Evolutionary conservation across 2,797 vertebrate species (phyloP).

Genomic region (Microtus obscurus): DNA sequence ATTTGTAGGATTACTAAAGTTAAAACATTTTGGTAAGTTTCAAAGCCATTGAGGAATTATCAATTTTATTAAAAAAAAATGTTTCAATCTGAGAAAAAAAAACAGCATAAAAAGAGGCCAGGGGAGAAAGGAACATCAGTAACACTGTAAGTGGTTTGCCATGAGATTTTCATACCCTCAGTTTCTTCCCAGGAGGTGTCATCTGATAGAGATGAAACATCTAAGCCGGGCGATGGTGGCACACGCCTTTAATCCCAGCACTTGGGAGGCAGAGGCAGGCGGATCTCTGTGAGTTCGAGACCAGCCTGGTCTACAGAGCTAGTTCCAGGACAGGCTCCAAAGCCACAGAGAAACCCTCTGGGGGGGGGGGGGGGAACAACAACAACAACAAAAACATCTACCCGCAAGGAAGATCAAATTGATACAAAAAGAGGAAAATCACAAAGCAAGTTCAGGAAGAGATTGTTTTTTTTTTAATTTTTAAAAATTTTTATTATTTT

Average conservation of each 20-base stretch:
- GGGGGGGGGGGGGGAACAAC: too few species aligned
- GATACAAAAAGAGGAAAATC: constrained; percentile 35
- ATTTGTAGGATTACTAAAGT: neutral
- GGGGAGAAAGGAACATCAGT: constrained; percentile 25
- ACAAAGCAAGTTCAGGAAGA: constrained; percentile 45
- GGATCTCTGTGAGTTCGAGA: too few species aligned
- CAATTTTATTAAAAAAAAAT: neutral
- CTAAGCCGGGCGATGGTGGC: too few species aligned
- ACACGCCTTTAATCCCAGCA: too few species aligned
- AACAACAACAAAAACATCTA: too few species aligned
- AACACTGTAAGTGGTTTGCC: neutral
- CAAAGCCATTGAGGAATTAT: neutral
- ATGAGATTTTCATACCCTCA: constrained; percentile 9
- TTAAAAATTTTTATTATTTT: too few species aligned
- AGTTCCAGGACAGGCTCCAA: too few species aligned
- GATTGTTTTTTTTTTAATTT: too few species aligned
- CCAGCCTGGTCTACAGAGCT: too few species aligned
- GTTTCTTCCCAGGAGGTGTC: constrained; percentile 30
- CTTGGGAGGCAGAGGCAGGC: too few species aligned
- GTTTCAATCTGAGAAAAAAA: constrained; percentile 42
- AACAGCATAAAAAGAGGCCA: constrained; percentile 29
- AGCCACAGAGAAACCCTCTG: neutral
- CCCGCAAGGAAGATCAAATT: neutral
- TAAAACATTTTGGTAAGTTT: neutral
- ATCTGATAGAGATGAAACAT: constrained; percentile 45